Conservation (phyloP, 2,888 invertebrate species). For the Platypus cylindrus region DNA sequence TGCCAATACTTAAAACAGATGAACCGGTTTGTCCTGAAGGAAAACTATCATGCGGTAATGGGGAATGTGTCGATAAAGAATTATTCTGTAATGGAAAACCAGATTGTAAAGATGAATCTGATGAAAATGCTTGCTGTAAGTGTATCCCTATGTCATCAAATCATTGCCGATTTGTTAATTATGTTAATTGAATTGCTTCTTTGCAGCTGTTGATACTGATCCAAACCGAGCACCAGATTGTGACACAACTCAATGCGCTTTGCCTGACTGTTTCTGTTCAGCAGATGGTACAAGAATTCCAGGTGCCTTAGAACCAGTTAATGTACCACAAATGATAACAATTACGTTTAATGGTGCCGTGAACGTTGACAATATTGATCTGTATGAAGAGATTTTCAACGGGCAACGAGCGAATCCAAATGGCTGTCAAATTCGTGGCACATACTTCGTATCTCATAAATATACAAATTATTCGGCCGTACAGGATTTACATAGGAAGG, state of each 20-base stretch:
- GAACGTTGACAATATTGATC: slow-evolving; percentile 83
- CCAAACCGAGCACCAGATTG: slow-evolving; percentile 88
- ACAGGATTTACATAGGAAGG: slow-evolving; percentile 77
- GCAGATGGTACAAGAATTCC: slow-evolving; percentile 85
- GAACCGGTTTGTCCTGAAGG: slow-evolving; percentile 86
- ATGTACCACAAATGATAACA: slow-evolving; percentile 88
- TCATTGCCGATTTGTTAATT: too few relatives aligned
- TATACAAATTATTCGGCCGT: slow-evolving; percentile 84
- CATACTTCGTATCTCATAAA: slow-evolving; percentile 86
- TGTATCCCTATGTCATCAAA: too few relatives aligned
- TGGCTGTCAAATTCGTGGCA: slow-evolving; percentile 77
- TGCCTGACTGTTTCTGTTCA: slow-evolving; percentile 89
- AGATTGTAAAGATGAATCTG: slow-evolving; percentile 89
- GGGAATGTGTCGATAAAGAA: slow-evolving; percentile 83
- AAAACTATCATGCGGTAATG: slow-evolving; percentile 82
- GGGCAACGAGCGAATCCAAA: slow-evolving; percentile 77
- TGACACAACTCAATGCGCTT: slow-evolving; percentile 73
- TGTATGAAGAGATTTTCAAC: slow-evolving; percentile 83
- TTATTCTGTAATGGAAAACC: slow-evolving; percentile 87
- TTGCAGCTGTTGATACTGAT: slow-evolving; percentile 74
- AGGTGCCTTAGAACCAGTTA: slow-evolving; percentile 66
- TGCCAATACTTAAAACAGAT: slow-evolving; percentile 84
- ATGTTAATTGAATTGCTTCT: too few relatives aligned
- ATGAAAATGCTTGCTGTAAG: slow-evolving; percentile 92
- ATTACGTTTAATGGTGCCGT: slow-evolving; percentile 87